phyloP scores from a whole-genome alignment of 2,888 invertebrate genomes.

The Cremastobaeus sp. region DNA sequence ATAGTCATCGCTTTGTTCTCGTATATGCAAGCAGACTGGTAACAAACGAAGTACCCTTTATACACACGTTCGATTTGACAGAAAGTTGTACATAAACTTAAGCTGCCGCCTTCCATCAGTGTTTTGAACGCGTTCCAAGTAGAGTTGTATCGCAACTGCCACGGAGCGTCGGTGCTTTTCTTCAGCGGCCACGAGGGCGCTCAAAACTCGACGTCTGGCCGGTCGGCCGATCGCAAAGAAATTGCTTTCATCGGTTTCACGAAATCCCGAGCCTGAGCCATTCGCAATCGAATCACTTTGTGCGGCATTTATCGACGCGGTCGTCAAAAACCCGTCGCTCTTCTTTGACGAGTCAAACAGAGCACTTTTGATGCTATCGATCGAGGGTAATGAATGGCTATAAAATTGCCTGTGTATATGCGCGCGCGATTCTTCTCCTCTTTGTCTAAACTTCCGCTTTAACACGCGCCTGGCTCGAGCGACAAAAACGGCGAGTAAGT shows the following conservation, averaged over 20 bases:
- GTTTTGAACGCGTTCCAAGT: conserved; percentile 73
- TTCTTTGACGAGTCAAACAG: conserved; percentile 15
- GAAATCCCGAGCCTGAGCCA: conserved; percentile 42
- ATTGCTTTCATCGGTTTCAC: conserved; percentile 50
- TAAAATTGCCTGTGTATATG: too few relatives aligned
- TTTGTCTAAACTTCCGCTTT: too few relatives aligned
- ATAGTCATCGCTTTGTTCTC: conserved; percentile 55
- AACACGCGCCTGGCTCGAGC: too few relatives aligned
- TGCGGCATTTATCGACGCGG: conserved; percentile 26
- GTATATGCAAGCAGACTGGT: conserved; percentile 41
- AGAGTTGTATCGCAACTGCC: conserved; percentile 65
- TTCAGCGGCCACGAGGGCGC: conserved; percentile 57
- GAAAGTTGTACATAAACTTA: conserved; percentile 63
- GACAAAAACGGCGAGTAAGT: too few relatives aligned
- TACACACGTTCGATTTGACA: conserved; percentile 58
- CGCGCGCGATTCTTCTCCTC: too few relatives aligned
- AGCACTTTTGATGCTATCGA: too few relatives aligned
- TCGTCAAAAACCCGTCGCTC: conserved; percentile 23
- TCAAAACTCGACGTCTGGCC: conserved; percentile 57
- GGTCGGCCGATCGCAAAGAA: conserved; percentile 53
- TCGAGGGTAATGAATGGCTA: too few relatives aligned
- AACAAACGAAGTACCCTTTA: conserved; percentile 57
- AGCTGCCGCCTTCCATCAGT: conserved; percentile 68
- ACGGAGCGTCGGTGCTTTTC: conserved; percentile 56
- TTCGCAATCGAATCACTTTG: conserved; percentile 37